These are phyloP conservation scores for Xenus cinereus DNA, from an alignment of 2,113 vertebrate species.

Conservation along the genomic window DNA sequence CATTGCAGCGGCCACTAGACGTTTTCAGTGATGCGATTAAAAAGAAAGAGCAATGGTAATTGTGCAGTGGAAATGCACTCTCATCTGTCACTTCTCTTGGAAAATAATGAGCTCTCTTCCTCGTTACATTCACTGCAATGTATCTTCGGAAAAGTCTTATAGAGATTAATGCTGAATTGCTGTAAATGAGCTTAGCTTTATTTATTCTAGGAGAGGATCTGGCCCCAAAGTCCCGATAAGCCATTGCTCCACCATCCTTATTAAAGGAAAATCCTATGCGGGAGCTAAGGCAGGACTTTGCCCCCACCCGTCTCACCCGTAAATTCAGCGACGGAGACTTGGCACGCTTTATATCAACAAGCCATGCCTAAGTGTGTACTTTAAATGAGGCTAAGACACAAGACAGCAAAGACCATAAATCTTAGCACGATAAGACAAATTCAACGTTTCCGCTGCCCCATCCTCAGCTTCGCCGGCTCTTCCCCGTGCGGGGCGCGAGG, in stretches of 20 bases:
- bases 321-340: not conserved
- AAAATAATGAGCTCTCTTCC: constrained; percentile 52
- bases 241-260: not conserved
- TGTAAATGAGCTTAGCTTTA: constrained; percentile 51
- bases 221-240: constrained; percentile 12
- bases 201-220: constrained; percentile 51
- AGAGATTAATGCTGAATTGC: constrained; percentile 50
- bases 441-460: not conserved
- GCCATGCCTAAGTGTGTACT: not conserved
- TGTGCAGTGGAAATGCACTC: not conserved
- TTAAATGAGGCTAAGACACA: not conserved
- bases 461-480: not conserved
- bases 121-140: not conserved
- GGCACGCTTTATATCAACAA: constrained; percentile 13
- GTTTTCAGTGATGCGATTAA: not conserved
- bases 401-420: constrained; percentile 9
- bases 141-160: constrained; percentile 25
- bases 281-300: not conserved
- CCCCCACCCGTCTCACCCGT: not conserved
- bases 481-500: accelerated
- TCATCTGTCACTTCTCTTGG: constrained; percentile 24
- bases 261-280: not conserved
- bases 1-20: not conserved
- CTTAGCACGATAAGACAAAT: not conserved
- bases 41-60: not conserved